phyloP scores from a whole-genome alignment of 2,113 vertebrate genomes.

The Sula dactylatra region DNA sequence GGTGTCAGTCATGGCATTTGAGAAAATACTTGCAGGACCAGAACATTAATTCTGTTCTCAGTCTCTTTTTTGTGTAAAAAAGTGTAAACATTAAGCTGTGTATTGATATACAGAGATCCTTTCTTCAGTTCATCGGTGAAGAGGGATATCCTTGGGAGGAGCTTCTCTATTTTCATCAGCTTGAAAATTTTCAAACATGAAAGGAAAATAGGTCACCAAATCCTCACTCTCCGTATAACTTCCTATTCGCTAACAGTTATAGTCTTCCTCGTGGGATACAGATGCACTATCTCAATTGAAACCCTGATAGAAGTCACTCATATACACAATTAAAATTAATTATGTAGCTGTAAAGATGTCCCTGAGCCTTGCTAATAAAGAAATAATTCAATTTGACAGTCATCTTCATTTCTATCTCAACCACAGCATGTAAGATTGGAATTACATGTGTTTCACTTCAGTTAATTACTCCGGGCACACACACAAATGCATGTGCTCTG shows the following conservation, averaged over 20 bases:
- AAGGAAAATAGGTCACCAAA: background rate
- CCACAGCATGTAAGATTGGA: background rate
- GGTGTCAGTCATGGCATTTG: background rate
- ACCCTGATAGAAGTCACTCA: background rate
- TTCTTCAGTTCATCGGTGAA: accelerated
- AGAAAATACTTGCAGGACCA: background rate
- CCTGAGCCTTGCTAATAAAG: constrained; percentile 39
- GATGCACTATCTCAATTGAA: background rate
- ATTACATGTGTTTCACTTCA: constrained; percentile 27
- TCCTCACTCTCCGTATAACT: background rate
- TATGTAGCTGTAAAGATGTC: constrained; percentile 12
- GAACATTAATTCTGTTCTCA: background rate
- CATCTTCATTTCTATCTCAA: constrained; percentile 56
- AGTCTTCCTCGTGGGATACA: background rate
- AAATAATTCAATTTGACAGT: constrained; percentile 52
- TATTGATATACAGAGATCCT: background rate
- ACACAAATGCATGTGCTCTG: background rate
- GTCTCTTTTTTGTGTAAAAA: background rate
- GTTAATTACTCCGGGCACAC: constrained; percentile 20
- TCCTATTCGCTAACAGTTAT: background rate
- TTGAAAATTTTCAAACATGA: background rate
- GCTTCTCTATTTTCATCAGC: background rate
- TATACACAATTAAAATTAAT: constrained; percentile 44
- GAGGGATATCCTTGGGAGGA: background rate
- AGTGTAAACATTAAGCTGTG: background rate